A percentile compares a stretch with the other conserved stretches of the same genome.
phyloP scores from a whole-genome alignment of 1,140 invertebrate species.

The Drosophila tropicalis region DNA sequence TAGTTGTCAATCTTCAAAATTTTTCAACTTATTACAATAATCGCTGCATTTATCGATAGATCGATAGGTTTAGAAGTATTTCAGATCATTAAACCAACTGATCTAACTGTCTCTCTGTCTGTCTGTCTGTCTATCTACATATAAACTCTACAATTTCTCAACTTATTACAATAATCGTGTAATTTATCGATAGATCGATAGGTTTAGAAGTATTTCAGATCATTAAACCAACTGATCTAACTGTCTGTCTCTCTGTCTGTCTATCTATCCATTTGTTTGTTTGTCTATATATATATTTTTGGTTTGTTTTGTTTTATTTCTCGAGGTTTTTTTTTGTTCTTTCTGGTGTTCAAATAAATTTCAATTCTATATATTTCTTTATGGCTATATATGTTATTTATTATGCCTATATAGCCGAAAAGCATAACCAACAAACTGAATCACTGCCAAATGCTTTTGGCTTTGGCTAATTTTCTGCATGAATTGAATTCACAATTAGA shows the following conservation, averaged over 20 bases:
- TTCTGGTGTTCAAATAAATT: constrained; percentile 15
- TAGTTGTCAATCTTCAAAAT: too few relatives aligned
- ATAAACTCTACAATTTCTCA: too few relatives aligned
- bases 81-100: background rate
- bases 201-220: too few relatives aligned
- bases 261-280: constrained; percentile 1
- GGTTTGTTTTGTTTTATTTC: background rate
- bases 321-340: constrained; percentile 1
- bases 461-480: constrained; percentile 72
- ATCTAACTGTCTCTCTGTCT: background rate
- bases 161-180: too few relatives aligned
- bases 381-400: constrained; percentile 21
- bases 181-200: too few relatives aligned
- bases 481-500: constrained; percentile 76
- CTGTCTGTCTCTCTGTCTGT: background rate
- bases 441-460: constrained; percentile 42
- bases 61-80: too few relatives aligned
- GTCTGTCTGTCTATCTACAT: constrained; percentile 4
- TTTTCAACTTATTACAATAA: too few relatives aligned
- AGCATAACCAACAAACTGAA: constrained; percentile 37
- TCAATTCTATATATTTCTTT: constrained; percentile 19
- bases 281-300: background rate
- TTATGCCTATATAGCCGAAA: constrained; percentile 17
- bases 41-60: too few relatives aligned
- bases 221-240: background rate